Conservation (phyloP, 2,113 vertebrate species). For the Rhinogobius similis region DNA sequence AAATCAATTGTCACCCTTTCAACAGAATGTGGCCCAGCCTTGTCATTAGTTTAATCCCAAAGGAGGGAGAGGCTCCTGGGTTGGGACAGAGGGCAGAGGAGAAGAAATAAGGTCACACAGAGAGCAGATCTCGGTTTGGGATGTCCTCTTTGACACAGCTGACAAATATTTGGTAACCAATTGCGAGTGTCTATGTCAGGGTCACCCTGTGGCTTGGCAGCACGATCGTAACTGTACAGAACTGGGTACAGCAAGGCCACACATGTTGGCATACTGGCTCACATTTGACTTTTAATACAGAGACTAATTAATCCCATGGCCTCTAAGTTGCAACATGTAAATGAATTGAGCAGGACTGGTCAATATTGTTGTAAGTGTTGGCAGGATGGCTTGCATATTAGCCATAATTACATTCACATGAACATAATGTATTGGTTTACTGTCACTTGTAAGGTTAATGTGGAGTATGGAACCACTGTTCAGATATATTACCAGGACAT, state of each 20-base stretch:
- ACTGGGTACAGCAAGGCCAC: constrained; percentile 45
- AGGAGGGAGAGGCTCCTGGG: constrained; percentile 56
- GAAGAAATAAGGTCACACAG: constrained; percentile 62
- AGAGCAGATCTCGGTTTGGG: constrained; percentile 54
- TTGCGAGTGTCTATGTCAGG: constrained; percentile 32
- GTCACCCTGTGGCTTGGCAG: constrained; percentile 27
- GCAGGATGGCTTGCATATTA: constrained; percentile 64
- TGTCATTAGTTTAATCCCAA: constrained; percentile 75
- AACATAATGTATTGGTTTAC: constrained; percentile 67
- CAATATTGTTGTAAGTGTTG: constrained; percentile 66
- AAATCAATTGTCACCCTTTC: constrained; percentile 79
- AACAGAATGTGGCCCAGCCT: constrained; percentile 78
- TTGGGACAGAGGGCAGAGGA: constrained; percentile 53
- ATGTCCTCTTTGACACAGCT: constrained; percentile 49
- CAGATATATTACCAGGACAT: constrained; percentile 36
- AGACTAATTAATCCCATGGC: constrained; percentile 46
- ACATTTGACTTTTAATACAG: constrained; percentile 39
- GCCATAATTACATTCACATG: constrained; percentile 68
- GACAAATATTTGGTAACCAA: constrained; percentile 49
- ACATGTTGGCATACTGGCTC: constrained; percentile 34
- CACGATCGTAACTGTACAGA: constrained; percentile 42
- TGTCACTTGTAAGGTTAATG: constrained; percentile 71
- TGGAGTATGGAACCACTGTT: constrained; percentile 50
- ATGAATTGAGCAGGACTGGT: constrained; percentile 59
- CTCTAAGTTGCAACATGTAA: constrained; percentile 30